phyloP scores from a whole-genome alignment of 2,888 invertebrate species.

The Agrochola lota region DNA sequence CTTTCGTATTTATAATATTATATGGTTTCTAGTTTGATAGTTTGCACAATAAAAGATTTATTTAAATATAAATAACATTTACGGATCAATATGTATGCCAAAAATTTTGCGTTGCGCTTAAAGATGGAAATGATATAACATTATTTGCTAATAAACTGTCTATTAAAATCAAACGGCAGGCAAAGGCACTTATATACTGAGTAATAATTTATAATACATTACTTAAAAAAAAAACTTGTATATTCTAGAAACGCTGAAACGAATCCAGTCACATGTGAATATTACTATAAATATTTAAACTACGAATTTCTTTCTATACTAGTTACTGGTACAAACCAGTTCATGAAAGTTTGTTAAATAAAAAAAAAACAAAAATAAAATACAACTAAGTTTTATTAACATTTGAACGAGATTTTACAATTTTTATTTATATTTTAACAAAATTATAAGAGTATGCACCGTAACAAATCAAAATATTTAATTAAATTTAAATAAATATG shows the following conservation, averaged over 20 bases:
- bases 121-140: not conserved
- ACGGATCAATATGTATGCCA: constrained; percentile 56
- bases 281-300: constrained; percentile 39
- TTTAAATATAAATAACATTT: constrained; percentile 14
- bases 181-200: constrained; percentile 69
- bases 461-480: constrained; percentile 52
- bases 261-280: constrained; percentile 37
- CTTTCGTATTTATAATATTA: too few relatives aligned
- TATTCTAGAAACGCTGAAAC: constrained; percentile 38
- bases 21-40: not conserved
- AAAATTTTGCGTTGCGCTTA: not conserved
- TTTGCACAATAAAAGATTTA: constrained; percentile 2
- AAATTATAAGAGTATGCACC: constrained; percentile 41
- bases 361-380: constrained; percentile 34
- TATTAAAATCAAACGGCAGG: constrained; percentile 47
- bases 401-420: constrained; percentile 64
- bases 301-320: constrained; percentile 27
- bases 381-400: constrained; percentile 60
- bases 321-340: constrained; percentile 22
- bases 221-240: constrained; percentile 32
- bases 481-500: constrained; percentile 35
- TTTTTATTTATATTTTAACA: constrained; percentile 46
- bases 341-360: not conserved
- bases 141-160: constrained; percentile 12
- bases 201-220: constrained; percentile 42